Evolutionary conservation across 2,888 invertebrate species (phyloP).

Genomic region (Aporophyla lueneburgensis): DNA sequence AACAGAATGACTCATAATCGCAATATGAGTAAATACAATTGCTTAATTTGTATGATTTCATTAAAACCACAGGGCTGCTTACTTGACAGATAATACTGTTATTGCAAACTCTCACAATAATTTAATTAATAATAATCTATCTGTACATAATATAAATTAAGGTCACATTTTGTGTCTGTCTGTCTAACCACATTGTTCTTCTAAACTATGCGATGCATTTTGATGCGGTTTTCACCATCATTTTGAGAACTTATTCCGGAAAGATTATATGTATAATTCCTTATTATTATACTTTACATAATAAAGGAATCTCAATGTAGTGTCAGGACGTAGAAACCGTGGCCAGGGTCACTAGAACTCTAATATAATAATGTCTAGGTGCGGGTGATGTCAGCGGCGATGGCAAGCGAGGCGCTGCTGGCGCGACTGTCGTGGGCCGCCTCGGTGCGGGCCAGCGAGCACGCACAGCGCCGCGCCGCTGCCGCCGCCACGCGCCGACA

Average conservation of each 20-base stretch:
- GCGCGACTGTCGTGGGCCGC: slow-evolving; percentile 98
- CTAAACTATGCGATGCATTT: neutral
- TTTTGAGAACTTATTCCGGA: neutral
- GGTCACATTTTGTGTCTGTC: neutral
- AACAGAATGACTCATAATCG: neutral
- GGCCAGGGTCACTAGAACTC: neutral
- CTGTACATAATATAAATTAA: neutral
- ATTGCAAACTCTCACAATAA: neutral
- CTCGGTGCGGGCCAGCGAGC: slow-evolving; percentile 95
- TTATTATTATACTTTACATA: neutral
- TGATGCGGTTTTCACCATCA: neutral
- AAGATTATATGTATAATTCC: neutral
- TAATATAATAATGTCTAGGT: slow-evolving; percentile 87
- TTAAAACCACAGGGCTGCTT: neutral
- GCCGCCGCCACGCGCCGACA: slow-evolving; percentile 93
- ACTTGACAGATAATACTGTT: neutral
- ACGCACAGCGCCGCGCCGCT: slow-evolving; percentile 94
- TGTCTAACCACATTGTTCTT: neutral
- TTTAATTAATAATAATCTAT: neutral
- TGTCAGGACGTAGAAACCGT: neutral
- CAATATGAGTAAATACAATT: neutral
- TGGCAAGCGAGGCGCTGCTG: slow-evolving; percentile 97
- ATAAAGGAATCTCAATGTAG: neutral
- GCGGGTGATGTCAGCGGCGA: slow-evolving; percentile 96
- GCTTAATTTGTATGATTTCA: neutral